Percentiles rank a stretch among this genome's conserved stretches.
These are phyloP conservation scores for Lontra canadensis DNA, from an alignment of 2,113 vertebrate species.

Conservation along the genomic window DNA sequence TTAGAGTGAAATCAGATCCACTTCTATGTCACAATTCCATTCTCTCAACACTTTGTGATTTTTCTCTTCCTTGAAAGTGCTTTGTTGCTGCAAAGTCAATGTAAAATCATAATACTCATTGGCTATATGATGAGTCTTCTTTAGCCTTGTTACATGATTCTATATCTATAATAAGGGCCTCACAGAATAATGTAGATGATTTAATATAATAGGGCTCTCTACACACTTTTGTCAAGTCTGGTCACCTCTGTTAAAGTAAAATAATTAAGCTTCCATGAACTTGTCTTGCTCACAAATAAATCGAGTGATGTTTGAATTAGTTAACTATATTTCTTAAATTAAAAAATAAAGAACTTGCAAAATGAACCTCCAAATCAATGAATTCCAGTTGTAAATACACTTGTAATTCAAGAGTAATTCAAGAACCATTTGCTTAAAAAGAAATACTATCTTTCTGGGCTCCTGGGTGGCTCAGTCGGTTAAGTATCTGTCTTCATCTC, in stretches of 20 bases:
- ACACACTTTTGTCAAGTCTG: neutral
- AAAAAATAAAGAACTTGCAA: neutral
- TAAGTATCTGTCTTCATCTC: neutral
- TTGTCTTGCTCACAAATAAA: neutral
- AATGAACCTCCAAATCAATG: neutral
- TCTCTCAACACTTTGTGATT: conserved; percentile 11
- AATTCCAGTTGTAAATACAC: neutral
- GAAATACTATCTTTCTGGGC: neutral
- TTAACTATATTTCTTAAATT: neutral
- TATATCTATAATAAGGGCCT: accelerated
- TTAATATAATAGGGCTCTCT: neutral
- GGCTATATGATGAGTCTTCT: neutral
- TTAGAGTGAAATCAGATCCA: conserved; percentile 61
- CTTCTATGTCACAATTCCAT: conserved; percentile 38
- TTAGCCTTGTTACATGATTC: neutral
- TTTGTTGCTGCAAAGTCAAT: neutral
- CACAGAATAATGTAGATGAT: neutral
- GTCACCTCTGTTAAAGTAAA: neutral
- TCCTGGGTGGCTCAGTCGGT: neutral
- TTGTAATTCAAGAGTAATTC: neutral
- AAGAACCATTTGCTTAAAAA: neutral
- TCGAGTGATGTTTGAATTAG: neutral
- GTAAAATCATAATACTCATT: neutral
- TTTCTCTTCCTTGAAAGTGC: neutral
- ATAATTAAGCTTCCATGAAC: neutral